Evolutionary conservation across 2,888 invertebrate genomes (phyloP), one percentile per base, ranked within the genome.

Genomic region (Phorcus lineatus): DNA sequence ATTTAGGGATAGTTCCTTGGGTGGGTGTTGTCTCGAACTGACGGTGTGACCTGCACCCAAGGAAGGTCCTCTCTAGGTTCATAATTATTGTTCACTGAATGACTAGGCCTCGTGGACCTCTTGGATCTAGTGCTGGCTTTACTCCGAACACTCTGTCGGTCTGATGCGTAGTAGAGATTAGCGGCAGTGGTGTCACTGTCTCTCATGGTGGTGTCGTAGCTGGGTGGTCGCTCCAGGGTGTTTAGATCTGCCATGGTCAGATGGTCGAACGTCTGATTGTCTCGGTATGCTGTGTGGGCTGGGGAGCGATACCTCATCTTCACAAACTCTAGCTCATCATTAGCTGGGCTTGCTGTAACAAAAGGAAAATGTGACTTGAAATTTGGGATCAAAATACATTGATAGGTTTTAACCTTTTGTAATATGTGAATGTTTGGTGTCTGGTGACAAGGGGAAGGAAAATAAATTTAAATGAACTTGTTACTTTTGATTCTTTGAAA

Each of bases 241-340:
- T 86, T 86, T 55, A 80, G 84, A 19, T 86, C 85, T 28, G 81
- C 83, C 24, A 77, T 52, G 24, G 74, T 81, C 52, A 74, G 81
- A 9, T 80, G 80, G 24, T 81, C 81, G 52, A 83, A 82, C 17
- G 82, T 82, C 36, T 79, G 82, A 78, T 86, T 84, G 70, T 85
- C 84, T 22, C 66, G 74, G 54, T 80, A 82, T 17, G 83, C 77
- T 16, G 78, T 77, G 76, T 80, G 83, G 31, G 86, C 82, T 19
- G 87, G 86, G 7, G 86, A 81, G 11, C 86, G 62, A 82, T 89
- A 90, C 62, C 92, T 88, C 90, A 92, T 92, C 86, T 92, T 92
- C 28, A 92, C 91, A 89, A 92, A 92, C 83, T 92, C 92, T 47
- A 92, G 84, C 81, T 92, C 92, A 86, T 92, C 92, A 86, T 91